Conservation (phyloP, 2,113 vertebrate genomes). For the Condylura cristata region DNA sequence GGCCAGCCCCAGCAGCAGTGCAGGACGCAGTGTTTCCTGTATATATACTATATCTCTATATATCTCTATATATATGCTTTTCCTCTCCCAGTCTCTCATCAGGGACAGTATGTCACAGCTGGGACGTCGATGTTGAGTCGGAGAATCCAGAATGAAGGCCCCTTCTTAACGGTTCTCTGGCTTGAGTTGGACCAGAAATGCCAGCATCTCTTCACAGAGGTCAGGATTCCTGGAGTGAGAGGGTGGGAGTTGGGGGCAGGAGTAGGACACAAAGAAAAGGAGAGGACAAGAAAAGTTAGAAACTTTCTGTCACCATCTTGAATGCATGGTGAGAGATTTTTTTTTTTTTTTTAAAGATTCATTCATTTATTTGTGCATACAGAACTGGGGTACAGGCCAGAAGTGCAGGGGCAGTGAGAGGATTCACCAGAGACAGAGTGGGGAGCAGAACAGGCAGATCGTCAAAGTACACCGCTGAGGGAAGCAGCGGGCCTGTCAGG, state of each 20-base stretch:
- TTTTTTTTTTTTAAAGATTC: too few species aligned
- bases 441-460: too few species aligned
- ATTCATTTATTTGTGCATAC: too few species aligned
- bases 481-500: too few species aligned
- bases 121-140: slow-evolving; percentile 82
- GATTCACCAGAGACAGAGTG: too few species aligned
- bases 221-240: slow-evolving; percentile 86
- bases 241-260: not conserved
- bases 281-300: slow-evolving; percentile 27
- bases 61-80: slow-evolving; percentile 88
- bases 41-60: slow-evolving; percentile 85
- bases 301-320: not conserved
- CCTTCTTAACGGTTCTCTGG: slow-evolving; percentile 85
- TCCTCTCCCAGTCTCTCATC: slow-evolving; percentile 87
- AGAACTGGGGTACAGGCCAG: too few species aligned
- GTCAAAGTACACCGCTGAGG: too few species aligned
- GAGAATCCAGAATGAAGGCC: slow-evolving; percentile 87
- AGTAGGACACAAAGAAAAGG: not conserved
- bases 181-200: slow-evolving; percentile 81
- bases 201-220: slow-evolving; percentile 81
- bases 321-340: not conserved
- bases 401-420: too few species aligned
- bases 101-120: slow-evolving; percentile 83
- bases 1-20: slow-evolving; percentile 87
- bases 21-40: slow-evolving; percentile 87